Evolutionary conservation across 2,113 vertebrate species (phyloP).

Genomic region (Vombatus ursinus): DNA sequence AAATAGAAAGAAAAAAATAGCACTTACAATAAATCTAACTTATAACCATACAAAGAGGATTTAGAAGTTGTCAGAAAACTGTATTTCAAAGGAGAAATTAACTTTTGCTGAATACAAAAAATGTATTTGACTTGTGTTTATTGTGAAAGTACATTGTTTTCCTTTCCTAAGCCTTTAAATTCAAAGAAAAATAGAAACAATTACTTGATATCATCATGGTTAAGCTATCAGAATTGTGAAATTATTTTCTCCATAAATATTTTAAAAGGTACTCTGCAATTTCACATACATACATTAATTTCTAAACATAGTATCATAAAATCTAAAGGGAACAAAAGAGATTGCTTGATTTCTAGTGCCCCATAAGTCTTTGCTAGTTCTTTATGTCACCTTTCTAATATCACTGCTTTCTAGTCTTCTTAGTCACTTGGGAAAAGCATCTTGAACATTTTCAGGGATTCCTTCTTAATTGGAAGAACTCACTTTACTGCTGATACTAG

Average conservation of each 20-base stretch:
- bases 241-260: constrained; percentile 53
- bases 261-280: constrained; percentile 17
- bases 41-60: constrained; percentile 15
- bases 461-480: background rate
- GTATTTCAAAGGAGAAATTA: constrained; percentile 26
- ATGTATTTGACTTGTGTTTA: constrained; percentile 53
- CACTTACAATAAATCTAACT: constrained; percentile 35
- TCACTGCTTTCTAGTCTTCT: background rate
- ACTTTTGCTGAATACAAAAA: constrained; percentile 54
- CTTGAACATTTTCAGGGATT: background rate
- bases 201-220: constrained; percentile 56
- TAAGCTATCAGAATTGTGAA: constrained; percentile 21
- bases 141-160: constrained; percentile 21
- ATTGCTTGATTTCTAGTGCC: background rate
- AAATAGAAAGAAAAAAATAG: constrained; percentile 36
- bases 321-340: background rate
- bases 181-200: constrained; percentile 40
- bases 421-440: background rate
- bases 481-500: background rate
- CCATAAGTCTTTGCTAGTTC: background rate
- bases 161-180: constrained; percentile 24
- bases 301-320: background rate
- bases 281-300: constrained; percentile 35
- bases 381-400: background rate
- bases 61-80: constrained; percentile 46